Evolutionary conservation across 2,113 vertebrate species (phyloP), one percentile per base, ranked within the genome.

Genomic region (Odocoileus hemionus): DNA sequence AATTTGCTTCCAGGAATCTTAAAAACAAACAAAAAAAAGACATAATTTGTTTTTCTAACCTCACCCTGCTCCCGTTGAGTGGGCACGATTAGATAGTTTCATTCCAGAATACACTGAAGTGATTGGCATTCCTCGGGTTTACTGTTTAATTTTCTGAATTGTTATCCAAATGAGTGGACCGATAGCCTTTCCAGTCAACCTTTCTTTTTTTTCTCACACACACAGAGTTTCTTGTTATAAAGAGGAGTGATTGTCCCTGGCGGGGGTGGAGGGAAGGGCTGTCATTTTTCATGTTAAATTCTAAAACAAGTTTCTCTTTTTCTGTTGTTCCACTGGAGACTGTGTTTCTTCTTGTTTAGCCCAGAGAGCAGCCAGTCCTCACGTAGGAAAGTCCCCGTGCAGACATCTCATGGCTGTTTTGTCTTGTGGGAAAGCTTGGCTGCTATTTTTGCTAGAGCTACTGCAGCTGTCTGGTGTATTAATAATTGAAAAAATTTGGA

Each of bases 401-500:
- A 97, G 97, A 97, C 96, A 82, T 90, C 95, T 98, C 87, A 2
- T 91, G 76, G 84, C 96, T 95, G 5, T 97, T 97, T 96, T 84
- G 95, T 76, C 86, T 97, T 96, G 98, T 98, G 93, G 97, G 97
- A 97, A 97, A 96, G 58, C 14, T 78, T 92, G 96, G 76, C 97
- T 98, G 96, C 98, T 99, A 84, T 98, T 98, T 98, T 97, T 96
- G 79, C 95, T 90, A 58, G 78, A 95, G 93, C 97, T 97, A 36
- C 92, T 94, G 96, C 98, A 99, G 98, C 98, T 98, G 98, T 96
- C 97, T 96, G 13, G 86, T 96, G 10, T 98, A 98, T 98, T 98
- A 98, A 98, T 98, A 98, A 98, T 98, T 91, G 98, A 98, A 97
- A 97, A 97, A 96, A 98, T 95, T 89, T 97, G 98, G 97, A 97